phyloP scores from a whole-genome alignment of 2,113 vertebrate species.

The Microcebus jonahi region DNA sequence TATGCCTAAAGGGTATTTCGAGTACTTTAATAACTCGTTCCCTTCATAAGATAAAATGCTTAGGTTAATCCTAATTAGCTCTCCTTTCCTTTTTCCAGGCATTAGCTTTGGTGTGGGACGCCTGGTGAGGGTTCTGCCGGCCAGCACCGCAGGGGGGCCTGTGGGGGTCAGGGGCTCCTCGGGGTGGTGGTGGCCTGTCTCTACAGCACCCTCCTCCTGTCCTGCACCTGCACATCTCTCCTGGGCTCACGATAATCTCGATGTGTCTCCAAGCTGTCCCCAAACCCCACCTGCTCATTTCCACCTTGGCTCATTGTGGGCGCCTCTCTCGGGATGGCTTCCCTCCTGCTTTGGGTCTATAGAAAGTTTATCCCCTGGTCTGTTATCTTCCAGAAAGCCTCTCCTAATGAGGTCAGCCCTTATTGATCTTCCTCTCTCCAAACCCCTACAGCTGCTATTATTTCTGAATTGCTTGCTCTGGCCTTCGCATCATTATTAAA shows the following conservation, averaged over 20 bases:
- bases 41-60: not conserved
- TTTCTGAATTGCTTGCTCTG: not conserved
- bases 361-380: not conserved
- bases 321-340: not conserved
- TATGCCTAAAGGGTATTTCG: not conserved
- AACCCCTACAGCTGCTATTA: not conserved
- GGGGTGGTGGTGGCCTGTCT: not conserved
- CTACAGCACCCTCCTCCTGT: not conserved
- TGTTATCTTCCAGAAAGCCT: not conserved
- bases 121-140: not conserved
- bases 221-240: fast-evolving
- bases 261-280: not conserved
- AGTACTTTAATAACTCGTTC: not conserved
- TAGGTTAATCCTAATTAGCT: not conserved
- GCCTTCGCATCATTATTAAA: slow-evolving; percentile 7
- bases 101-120: not conserved
- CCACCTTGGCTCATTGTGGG: not conserved
- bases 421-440: not conserved
- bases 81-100: not conserved
- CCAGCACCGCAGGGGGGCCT: not conserved
- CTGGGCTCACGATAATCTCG: not conserved
- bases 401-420: not conserved
- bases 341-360: not conserved
- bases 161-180: not conserved
- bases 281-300: not conserved